These are phyloP conservation scores for Pomatorhinus ruficollis DNA, from an alignment of 2,113 vertebrate genomes.

Conservation along the genomic window DNA sequence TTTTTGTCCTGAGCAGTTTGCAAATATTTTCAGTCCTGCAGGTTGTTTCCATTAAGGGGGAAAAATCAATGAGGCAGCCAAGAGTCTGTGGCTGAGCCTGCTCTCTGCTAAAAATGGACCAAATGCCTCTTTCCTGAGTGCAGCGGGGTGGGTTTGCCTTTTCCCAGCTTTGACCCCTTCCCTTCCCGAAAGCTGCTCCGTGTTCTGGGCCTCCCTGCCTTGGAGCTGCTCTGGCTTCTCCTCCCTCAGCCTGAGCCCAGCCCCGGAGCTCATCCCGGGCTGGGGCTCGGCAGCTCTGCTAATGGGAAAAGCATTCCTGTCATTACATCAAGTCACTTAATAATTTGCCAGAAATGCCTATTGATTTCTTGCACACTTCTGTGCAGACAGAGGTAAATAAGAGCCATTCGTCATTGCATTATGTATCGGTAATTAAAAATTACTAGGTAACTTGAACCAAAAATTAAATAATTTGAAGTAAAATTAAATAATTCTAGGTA, in stretches of 20 bases:
- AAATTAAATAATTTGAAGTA: conserved; percentile 56
- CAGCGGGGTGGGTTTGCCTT: neutral
- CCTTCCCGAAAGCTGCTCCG: neutral
- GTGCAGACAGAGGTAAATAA: conserved; percentile 66
- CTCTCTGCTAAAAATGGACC: conserved; percentile 41
- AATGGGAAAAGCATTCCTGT: conserved; percentile 17
- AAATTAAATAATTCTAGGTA: conserved; percentile 66
- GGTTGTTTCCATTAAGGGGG: conserved; percentile 64
- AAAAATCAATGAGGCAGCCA: conserved; percentile 67
- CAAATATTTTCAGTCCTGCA: conserved; percentile 68
- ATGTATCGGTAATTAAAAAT: conserved; percentile 69
- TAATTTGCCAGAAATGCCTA: conserved; percentile 57
- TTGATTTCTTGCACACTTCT: conserved; percentile 57
- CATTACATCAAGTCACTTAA: neutral
- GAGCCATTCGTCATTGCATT: conserved; percentile 60
- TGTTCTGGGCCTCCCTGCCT: neutral
- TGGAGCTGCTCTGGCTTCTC: neutral
- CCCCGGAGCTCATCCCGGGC: neutral
- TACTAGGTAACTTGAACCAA: conserved; percentile 66
- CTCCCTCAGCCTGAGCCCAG: neutral
- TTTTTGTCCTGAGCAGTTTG: conserved; percentile 56
- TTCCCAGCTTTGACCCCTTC: neutral
- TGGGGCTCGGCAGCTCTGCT: neutral
- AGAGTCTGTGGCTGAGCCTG: conserved; percentile 40
- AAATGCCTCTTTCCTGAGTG: neutral